Conservation (phyloP, 1,140 invertebrate genomes). For the Aphaenogaster floridana region DNA sequence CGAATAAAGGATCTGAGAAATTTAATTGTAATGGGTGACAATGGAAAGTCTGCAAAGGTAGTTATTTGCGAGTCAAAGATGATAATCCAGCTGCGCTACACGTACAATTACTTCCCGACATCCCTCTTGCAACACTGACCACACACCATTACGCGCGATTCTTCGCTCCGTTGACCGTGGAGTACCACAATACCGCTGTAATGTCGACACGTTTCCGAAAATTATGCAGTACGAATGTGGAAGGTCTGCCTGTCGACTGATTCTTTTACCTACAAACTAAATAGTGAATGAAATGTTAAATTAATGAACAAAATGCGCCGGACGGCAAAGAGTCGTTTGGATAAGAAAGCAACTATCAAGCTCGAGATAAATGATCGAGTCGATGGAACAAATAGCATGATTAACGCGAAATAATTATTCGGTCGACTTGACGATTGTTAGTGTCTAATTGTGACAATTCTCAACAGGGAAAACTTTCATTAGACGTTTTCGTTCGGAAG, state of each 20-base stretch:
- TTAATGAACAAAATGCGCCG: not conserved
- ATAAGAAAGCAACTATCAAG: not conserved
- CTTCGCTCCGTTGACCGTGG: slow-evolving; percentile 43
- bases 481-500: not conserved
- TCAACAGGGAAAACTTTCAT: slow-evolving; percentile 3
- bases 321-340: not conserved
- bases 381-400: not conserved
- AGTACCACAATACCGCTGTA: slow-evolving; percentile 13
- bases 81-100: not conserved
- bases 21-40: slow-evolving; percentile 2
- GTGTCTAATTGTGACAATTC: not conserved
- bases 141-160: slow-evolving; percentile 57
- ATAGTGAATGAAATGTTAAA: not conserved
- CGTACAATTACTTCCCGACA: slow-evolving; percentile 44
- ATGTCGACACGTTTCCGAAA: slow-evolving; percentile 53
- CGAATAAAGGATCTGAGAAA: not conserved
- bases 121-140: slow-evolving; percentile 60
- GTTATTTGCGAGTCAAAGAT: not conserved
- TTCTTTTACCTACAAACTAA: not conserved
- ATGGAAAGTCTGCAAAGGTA: slow-evolving; percentile 25
- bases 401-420: slow-evolving; percentile 15
- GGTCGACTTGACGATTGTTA: not conserved
- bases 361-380: not conserved
- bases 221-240: slow-evolving; percentile 7
- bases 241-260: not conserved